Evolutionary conservation across 2,888 invertebrate species (phyloP), one percentile per base, ranked within the genome.

Genomic region (Hypomecis atomaria): DNA sequence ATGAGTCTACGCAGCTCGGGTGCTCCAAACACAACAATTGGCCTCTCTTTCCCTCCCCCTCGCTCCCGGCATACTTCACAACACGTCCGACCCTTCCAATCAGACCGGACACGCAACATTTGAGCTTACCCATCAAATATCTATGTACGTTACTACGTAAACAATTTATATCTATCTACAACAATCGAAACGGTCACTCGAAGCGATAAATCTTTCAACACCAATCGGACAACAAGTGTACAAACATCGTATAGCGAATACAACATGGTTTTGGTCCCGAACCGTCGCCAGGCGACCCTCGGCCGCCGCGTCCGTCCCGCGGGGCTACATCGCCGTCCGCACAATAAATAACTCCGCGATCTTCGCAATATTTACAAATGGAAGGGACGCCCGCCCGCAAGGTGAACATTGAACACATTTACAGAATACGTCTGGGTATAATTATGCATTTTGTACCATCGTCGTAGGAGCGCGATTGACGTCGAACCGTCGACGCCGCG

Each of bases 381-480:
- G 52, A 40, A n/a, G 59, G 64, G 67, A 62, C 62, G 59, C 58
- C 63, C 34, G 59, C 60, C 49, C 67, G 66, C 66, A 43, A 63
- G 56, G 66, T 62, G 61, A 69, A 59, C 69, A 69, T 67, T 69
- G 69, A 72, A 72, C 72, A 71, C 72, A 72, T 71, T 67, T 68
- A 71, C 71, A 69, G 63, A 68, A 68, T 69, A 78, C 72, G 56
- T 62, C 61, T 61, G 62, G 53, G 62, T 67, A 56, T 66, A 77
- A 87, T 89, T 88, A 89, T 89, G 88, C 89, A 74, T 79, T 90
- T 90, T 89, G 90, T 90, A 90, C 90, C 88, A 81, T 81, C 78
- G 75, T 72, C 70, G 88, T 83, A 85, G 87, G 78, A 74, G 71
- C 84, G 83, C 66, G 67, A 63, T 67, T 66, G 62, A 11, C 63